Base-by-base conservation (phyloP, 2,797 vertebrate species). In the Acropternis orthonyx region DNA sequence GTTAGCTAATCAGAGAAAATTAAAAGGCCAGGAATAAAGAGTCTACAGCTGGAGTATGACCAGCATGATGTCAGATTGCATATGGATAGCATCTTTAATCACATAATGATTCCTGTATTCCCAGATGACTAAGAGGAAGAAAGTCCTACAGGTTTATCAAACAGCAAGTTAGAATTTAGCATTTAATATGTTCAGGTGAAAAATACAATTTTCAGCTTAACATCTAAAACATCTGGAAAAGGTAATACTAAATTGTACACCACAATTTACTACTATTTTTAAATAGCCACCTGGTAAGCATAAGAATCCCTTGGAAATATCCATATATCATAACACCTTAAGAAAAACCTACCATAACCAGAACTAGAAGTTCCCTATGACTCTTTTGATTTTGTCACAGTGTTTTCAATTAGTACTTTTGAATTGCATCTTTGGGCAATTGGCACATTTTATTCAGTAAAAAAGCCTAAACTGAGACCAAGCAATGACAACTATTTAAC, bases 11-110 rank as follows among this genome's bases (percentile, higher is more conserved):
- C 68, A 91, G 8, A 88, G 91, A 93, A 94, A 96, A 96, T 91
- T 96, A 96, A 93, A 95, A 95, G 91, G 72, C 91, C 89, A 81
- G 48, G 58, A 93, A 91, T 93, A 89, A 91, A 95, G 68, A 93
- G 55, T 54, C 68, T 74, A 58, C 92, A 94, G 86, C 88, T 83
- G 93, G 68, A 94, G 22, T 39, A 95, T 6, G 46, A 96, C 58
- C 87, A 94, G 78, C 55, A 68, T 59, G 66, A 96, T 92, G 93
- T 93, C 93, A 93, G 80, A 91, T 19, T 66, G 59, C 92, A 92
- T 83, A 93, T 88, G 95, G 95, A 95, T 44, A 94, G 63, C 89
- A 89, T 92, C 87, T 92, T 92, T 88, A 94, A 89, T 32, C 79
- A 81, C 61, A 83, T 55, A 36, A 41, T 36, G 78, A 83, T 81